phyloP scores from a whole-genome alignment of 2,888 invertebrate species.

The Melanostoma mellinum region DNA sequence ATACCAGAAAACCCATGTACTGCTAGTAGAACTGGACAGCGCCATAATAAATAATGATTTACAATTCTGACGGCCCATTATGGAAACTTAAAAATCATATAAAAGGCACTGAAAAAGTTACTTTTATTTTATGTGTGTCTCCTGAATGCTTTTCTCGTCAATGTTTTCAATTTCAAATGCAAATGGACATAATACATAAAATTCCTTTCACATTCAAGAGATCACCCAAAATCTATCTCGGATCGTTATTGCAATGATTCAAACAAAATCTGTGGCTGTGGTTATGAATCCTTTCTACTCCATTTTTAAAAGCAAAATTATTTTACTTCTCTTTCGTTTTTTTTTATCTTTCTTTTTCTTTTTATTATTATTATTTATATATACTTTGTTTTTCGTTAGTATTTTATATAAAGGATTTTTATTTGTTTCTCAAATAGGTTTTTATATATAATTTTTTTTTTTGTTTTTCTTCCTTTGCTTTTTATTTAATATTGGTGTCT shows the following conservation, averaged over 20 bases:
- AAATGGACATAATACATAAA: too few relatives aligned
- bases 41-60: too few relatives aligned
- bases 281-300: slow-evolving; percentile 32
- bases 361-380: slow-evolving; percentile 43
- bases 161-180: neutral
- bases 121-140: neutral
- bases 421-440: slow-evolving; percentile 68
- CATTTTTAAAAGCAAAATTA: slow-evolving; percentile 64
- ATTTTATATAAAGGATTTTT: slow-evolving; percentile 68
- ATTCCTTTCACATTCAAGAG: slow-evolving; percentile 29
- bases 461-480: slow-evolving; percentile 12
- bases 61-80: too few relatives aligned
- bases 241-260: neutral
- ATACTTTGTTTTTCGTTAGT: slow-evolving; percentile 67
- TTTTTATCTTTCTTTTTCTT: slow-evolving; percentile 3
- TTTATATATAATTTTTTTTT: slow-evolving; percentile 36
- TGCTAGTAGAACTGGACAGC: too few relatives aligned
- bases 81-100: neutral
- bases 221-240: neutral
- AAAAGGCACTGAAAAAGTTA: slow-evolving; percentile 24
- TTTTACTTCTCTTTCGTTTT: slow-evolving; percentile 47
- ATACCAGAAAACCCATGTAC: too few relatives aligned
- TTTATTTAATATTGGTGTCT: slow-evolving; percentile 69
- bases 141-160: neutral
- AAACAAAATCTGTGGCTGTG: slow-evolving; percentile 7